A percentile compares a stretch with the other conserved stretches of the same genome.
phyloP scores from a whole-genome alignment of 2,888 invertebrate species.

The Andrena bucephala region DNA sequence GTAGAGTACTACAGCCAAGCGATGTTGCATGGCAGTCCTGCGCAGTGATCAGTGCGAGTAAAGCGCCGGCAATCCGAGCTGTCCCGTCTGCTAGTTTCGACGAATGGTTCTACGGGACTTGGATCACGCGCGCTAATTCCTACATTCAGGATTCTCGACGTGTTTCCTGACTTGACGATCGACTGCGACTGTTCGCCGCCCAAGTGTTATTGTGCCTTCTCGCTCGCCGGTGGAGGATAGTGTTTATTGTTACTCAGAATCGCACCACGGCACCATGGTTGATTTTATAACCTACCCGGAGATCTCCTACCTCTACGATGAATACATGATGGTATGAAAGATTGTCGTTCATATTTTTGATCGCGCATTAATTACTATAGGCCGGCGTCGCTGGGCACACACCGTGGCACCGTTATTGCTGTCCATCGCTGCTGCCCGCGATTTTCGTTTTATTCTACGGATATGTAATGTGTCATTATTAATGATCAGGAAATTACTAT shows the following conservation, averaged over 20 bases:
- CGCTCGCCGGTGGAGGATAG: slow-evolving; percentile 7
- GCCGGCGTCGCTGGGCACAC: neutral
- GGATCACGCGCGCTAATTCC: slow-evolving; percentile 31
- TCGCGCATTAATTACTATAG: neutral
- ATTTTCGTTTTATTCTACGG: slow-evolving; percentile 53
- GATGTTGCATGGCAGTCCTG: slow-evolving; percentile 54
- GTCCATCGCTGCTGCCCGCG: neutral
- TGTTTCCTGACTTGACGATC: neutral
- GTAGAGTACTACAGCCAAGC: slow-evolving; percentile 48
- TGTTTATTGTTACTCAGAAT: slow-evolving; percentile 29
- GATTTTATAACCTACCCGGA: slow-evolving; percentile 82
- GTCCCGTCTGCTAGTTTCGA: slow-evolving; percentile 20
- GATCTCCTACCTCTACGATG: slow-evolving; percentile 82
- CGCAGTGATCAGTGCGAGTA: slow-evolving; percentile 49
- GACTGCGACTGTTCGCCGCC: neutral
- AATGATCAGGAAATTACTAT: slow-evolving; percentile 68
- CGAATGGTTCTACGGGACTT: slow-evolving; percentile 30
- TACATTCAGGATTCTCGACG: neutral
- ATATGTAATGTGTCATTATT: slow-evolving; percentile 59
- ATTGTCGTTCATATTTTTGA: slow-evolving; percentile 15
- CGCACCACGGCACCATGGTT: slow-evolving; percentile 76
- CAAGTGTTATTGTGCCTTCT: slow-evolving; percentile 38
- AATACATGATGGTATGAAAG: slow-evolving; percentile 78
- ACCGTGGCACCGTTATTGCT: neutral
- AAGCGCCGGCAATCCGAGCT: slow-evolving; percentile 27